Percentiles rank a stretch among this genome's conserved stretches.
These are phyloP conservation scores for Muntiacus reevesi DNA, from an alignment of 2,113 vertebrate species.

Conservation along the genomic window DNA sequence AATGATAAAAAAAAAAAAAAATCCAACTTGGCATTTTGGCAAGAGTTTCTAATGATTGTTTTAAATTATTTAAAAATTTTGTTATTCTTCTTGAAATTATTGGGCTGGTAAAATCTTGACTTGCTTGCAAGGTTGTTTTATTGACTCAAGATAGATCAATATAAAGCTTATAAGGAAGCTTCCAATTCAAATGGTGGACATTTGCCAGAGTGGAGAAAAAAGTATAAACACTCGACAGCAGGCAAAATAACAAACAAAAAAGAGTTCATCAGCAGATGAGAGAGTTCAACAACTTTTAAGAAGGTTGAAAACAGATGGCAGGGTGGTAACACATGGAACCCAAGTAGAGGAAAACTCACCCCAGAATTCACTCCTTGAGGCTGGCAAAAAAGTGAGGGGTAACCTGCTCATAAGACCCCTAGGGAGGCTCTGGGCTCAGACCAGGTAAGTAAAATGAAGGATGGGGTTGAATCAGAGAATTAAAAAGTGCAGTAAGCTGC, in stretches of 20 bases:
- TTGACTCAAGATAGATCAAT: not conserved
- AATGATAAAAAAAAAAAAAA: not conserved
- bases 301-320: not conserved
- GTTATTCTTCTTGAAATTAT: not conserved
- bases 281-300: not conserved
- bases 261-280: not conserved
- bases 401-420: not conserved
- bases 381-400: not conserved
- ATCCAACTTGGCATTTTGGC: not conserved
- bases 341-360: not conserved
- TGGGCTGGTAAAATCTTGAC: not conserved
- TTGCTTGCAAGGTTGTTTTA: not conserved
- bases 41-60: not conserved
- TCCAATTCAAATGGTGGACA: not conserved
- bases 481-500: not conserved
- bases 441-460: not conserved
- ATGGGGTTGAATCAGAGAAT: accelerated
- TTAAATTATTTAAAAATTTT: not conserved
- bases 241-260: not conserved
- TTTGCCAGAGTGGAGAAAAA: not conserved
- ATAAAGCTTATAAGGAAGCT: not conserved
- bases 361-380: not conserved
- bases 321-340: not conserved
- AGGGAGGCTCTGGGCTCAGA: not conserved
- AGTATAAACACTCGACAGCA: not conserved